Conservation (phyloP, 2,888 invertebrate genomes). For the Hemicrepidius hirtus region DNA sequence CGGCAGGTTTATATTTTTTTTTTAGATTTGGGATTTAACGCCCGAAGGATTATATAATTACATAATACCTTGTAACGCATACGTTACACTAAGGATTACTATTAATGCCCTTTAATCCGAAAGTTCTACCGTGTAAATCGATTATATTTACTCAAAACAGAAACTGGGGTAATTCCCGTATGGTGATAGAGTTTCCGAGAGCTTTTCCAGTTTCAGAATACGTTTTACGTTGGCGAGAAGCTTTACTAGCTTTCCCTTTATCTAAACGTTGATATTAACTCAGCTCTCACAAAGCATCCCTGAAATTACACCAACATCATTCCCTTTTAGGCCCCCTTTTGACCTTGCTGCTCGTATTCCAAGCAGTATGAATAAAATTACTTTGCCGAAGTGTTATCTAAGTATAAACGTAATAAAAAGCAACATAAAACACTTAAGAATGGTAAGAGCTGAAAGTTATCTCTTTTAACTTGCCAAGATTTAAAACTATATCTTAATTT, state of each 20-base stretch:
- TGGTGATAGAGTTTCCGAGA: constrained; percentile 6
- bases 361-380: constrained; percentile 1
- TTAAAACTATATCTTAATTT: background rate
- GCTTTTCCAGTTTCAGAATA: constrained; percentile 6
- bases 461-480: background rate
- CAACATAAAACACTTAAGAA: constrained; percentile 15
- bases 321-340: constrained; percentile 10
- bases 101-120: too few species aligned
- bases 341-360: constrained; percentile 9
- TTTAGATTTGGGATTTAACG: too few species aligned
- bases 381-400: constrained; percentile 4
- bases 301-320: constrained; percentile 24
- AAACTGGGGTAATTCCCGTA: background rate
- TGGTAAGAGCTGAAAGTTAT: constrained; percentile 4
- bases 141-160: too few species aligned
- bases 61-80: too few species aligned
- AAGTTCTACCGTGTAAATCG: too few species aligned
- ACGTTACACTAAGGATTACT: too few species aligned
- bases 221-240: constrained; percentile 2
- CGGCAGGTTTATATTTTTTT: too few species aligned
- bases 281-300: constrained; percentile 29
- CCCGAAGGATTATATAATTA: too few species aligned
- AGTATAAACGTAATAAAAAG: constrained; percentile 11
- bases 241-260: constrained; percentile 22
- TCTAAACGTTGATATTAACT: constrained; percentile 31